phyloP scores from a whole-genome alignment of 1,140 invertebrate species.

The Orius laevigatus region DNA sequence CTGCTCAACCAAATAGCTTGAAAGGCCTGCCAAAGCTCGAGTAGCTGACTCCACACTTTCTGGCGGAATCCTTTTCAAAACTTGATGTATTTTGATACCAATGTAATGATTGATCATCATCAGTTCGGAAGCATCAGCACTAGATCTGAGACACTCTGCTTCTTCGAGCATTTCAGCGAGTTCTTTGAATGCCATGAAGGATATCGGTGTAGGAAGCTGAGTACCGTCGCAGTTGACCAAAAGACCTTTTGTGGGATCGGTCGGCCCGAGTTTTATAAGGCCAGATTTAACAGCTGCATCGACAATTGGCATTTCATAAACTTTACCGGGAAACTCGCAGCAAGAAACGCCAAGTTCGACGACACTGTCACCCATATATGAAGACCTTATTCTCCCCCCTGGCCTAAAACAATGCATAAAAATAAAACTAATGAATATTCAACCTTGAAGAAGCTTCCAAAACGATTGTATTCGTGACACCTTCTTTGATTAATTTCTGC shows the following conservation, averaged over 20 bases:
- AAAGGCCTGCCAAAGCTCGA: too few relatives aligned
- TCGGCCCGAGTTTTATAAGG: neutral
- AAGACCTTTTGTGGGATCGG: slow-evolving; percentile 1
- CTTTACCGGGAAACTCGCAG: too few relatives aligned
- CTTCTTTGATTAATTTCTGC: too few relatives aligned
- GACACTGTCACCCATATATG: neutral
- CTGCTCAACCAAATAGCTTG: too few relatives aligned
- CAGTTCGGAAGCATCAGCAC: slow-evolving; percentile 35
- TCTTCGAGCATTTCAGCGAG: slow-evolving; percentile 4
- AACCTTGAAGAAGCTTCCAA: too few relatives aligned
- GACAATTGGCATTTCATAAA: neutral
- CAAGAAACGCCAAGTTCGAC: slow-evolving; percentile 4
- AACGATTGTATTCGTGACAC: too few relatives aligned
- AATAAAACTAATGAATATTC: too few relatives aligned
- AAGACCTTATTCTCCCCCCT: slow-evolving; percentile 1
- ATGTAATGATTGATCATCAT: too few relatives aligned
- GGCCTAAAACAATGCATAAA: too few relatives aligned
- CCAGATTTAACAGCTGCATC: neutral
- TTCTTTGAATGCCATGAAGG: slow-evolving; percentile 6
- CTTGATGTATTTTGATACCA: neutral
- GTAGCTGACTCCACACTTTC: too few relatives aligned
- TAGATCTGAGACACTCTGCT: neutral
- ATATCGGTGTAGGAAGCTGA: neutral
- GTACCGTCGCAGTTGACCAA: slow-evolving; percentile 7
- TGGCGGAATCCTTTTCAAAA: neutral